Evolutionary conservation across 2,113 vertebrate species (phyloP).

Genomic region (Alces alces): DNA sequence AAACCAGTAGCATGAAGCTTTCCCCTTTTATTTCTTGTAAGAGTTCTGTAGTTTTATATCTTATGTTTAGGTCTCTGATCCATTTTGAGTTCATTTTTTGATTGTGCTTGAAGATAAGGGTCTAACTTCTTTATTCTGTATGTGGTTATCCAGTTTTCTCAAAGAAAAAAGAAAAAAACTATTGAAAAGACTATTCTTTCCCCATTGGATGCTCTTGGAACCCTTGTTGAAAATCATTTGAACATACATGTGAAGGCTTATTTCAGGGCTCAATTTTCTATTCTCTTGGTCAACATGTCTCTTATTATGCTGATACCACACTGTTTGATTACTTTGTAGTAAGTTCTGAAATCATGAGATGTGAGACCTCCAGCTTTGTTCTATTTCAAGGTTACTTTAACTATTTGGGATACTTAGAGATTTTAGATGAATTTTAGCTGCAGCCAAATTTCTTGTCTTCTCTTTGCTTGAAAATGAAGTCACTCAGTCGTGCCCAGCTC

Average conservation of each 20-base stretch:
- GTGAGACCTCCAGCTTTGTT: not conserved
- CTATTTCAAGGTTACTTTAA: not conserved
- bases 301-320: not conserved
- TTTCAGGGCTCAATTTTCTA: not conserved
- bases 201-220: not conserved
- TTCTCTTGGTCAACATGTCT: not conserved
- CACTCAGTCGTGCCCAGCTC: not conserved
- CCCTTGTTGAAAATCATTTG: not conserved
- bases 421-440: slow-evolving; percentile 16
- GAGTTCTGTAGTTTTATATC: not conserved
- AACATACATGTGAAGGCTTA: not conserved
- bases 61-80: not conserved
- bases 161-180: not conserved
- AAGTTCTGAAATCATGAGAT: not conserved
- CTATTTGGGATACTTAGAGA: not conserved
- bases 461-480: not conserved
- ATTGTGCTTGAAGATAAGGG: not conserved
- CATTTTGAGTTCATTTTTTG: not conserved
- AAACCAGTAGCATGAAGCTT: not conserved
- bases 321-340: not conserved
- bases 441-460: not conserved
- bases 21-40: not conserved
- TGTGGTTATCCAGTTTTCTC: not conserved
- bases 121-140: not conserved
- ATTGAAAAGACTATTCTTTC: not conserved